Percentiles rank a stretch among this genome's conserved stretches.
These are phyloP conservation scores for Rhinophrynus dorsalis DNA, from an alignment of 2,797 vertebrate species.

Conservation along the genomic window DNA sequence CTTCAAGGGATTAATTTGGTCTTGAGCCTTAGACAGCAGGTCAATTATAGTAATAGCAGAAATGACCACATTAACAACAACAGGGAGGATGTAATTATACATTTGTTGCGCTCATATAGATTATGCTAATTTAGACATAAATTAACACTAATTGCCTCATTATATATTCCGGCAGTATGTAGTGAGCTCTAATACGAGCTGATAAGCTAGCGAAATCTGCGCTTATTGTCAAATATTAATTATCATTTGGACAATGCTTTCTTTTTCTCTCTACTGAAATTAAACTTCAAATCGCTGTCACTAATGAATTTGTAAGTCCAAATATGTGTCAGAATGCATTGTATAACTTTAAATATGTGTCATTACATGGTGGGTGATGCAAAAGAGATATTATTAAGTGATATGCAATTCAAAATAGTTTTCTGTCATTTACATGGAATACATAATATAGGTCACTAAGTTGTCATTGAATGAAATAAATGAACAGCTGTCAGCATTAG, in stretches of 20 bases:
- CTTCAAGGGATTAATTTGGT: too few species aligned
- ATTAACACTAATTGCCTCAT: not conserved
- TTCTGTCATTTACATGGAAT: too few species aligned
- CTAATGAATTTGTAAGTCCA: not conserved
- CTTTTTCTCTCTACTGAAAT: not conserved
- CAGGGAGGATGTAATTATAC: not conserved
- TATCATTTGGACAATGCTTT: not conserved
- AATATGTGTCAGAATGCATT: too few species aligned
- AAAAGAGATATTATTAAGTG: too few species aligned
- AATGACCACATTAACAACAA: not conserved
- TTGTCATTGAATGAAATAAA: too few species aligned
- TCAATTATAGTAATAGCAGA: not conserved
- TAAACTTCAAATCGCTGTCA: not conserved
- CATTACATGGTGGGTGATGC: too few species aligned
- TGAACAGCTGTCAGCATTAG: too few species aligned
- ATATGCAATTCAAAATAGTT: too few species aligned
- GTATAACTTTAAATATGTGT: too few species aligned
- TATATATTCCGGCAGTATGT: not conserved
- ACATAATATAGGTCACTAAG: too few species aligned
- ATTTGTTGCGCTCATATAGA: not conserved
- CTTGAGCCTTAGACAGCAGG: not conserved
- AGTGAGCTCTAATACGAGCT: not conserved
- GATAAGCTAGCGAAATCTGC: not conserved
- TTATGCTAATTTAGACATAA: not conserved
- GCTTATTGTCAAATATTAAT: not conserved